Evolutionary conservation across 30 jellyfish, hydroid and myxozoan species (phyloP).

Genomic region (Aurelia coerulea): DNA sequence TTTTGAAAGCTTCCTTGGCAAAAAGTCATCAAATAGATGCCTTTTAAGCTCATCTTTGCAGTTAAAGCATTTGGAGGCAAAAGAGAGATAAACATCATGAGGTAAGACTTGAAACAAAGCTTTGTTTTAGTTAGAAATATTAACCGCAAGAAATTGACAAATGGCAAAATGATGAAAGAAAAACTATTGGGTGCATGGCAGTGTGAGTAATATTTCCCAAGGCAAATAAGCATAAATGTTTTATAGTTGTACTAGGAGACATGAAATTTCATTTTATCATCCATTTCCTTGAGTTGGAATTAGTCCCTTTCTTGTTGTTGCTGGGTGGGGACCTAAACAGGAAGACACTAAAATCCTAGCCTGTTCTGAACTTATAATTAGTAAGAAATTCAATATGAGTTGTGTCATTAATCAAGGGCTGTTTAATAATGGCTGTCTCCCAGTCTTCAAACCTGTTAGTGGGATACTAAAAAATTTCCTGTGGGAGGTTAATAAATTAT

Average conservation of each 20-base stretch:
- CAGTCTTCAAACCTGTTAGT: not conserved
- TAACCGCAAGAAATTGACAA: not conserved
- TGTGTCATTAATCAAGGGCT: too few species aligned
- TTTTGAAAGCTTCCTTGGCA: not conserved
- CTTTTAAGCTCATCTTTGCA: conserved; percentile 1
- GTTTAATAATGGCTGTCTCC: too few species aligned
- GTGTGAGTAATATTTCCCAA: too few species aligned
- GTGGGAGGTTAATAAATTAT: not conserved
- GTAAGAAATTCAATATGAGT: too few species aligned
- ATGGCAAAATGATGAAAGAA: not conserved
- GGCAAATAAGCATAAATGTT: too few species aligned
- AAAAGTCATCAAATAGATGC: not conserved
- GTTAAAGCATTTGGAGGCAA: not conserved
- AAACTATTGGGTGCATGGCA: not conserved
- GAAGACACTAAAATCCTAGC: too few species aligned
- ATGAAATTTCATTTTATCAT: too few species aligned
- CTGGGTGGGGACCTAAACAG: too few species aligned
- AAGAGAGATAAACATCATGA: not conserved
- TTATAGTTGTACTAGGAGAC: too few species aligned
- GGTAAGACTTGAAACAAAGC: not conserved
- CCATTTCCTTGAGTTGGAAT: too few species aligned
- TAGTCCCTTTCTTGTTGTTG: too few species aligned
- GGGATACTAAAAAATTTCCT: conserved; percentile 7
- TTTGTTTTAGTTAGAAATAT: not conserved
- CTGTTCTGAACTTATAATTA: too few species aligned